Evolutionary conservation across 2,113 vertebrate species (phyloP).

Genomic region (Bolborhynchus lineola): DNA sequence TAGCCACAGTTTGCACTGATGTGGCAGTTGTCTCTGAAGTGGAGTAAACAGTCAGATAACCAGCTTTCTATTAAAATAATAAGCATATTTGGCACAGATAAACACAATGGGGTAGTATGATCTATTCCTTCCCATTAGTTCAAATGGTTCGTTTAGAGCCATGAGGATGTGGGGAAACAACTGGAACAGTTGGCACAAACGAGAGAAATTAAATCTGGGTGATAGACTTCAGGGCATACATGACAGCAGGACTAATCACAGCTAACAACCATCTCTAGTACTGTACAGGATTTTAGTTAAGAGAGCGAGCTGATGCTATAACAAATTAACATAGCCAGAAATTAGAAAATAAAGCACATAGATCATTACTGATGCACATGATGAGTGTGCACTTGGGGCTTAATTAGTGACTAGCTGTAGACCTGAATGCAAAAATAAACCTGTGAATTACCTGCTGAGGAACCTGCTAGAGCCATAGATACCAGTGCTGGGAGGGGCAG

Average conservation of each 20-base stretch:
- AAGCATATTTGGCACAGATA: not conserved
- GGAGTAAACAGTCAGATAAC: not conserved
- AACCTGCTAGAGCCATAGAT: not conserved
- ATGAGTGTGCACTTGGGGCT: not conserved
- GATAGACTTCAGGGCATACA: not conserved
- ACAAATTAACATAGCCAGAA: not conserved
- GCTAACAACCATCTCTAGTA: not conserved
- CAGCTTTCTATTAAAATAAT: not conserved
- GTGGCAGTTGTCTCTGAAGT: not conserved
- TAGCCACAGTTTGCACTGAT: not conserved
- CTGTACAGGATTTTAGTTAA: not conserved
- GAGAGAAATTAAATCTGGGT: not conserved
- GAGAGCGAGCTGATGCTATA: not conserved
- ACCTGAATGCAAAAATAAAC: not conserved
- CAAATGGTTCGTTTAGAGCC: not conserved
- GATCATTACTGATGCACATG: not conserved
- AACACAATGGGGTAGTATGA: not conserved
- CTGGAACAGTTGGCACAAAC: not conserved
- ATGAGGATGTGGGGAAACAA: not conserved
- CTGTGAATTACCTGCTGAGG: not conserved
- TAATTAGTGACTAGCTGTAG: not conserved
- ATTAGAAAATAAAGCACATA: not conserved
- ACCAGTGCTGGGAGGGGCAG: not conserved
- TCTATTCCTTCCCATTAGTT: not conserved
- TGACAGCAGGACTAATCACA: not conserved